Evolutionary conservation across 1,140 invertebrate genomes (phyloP), one percentile per base, ranked within the genome.

Genomic region (Cotesia glomerata): DNA sequence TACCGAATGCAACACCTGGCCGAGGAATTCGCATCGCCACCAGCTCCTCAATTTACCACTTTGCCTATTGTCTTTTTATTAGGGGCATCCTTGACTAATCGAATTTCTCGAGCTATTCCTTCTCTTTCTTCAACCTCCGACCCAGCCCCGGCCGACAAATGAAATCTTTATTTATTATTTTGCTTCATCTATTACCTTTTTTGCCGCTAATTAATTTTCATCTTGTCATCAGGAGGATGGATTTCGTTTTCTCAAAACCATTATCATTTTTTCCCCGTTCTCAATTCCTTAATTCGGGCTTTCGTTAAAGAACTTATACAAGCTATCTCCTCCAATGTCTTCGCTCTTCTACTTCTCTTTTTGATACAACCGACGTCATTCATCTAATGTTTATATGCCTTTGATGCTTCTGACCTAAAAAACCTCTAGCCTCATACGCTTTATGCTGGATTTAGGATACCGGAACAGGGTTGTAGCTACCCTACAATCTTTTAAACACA

Each of bases 1-100:
- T 86, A 84, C 75, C 79, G 39, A 72, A 56, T 32, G 49, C 34
- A 81, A 78, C 82, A 83, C 82, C 82, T 84, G 79, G 79, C 75
- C 71, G 36, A 68, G 26, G 35, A 58, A 69, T 69, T 52, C 49
- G 56, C 49, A 18, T 11, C 36, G 11, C 7, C 62, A 45, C 4
- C 34, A 45, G 62, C 39, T 45, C 14, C 8, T 16, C 68, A 26
- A 36, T 58, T 11, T 49, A 32, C 39, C n/a, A 49, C 13, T 45
- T 36, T 49, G 49, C 34, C 14, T 45, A 36, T 49, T 61, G 14
- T 61, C 13, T 49, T 49, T n/a, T 61, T 36, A 35, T 59, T 36
- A 59, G 39, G 32, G 26, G 39, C 7, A 45, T 7, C 39, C 39
- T 39, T 45, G 11, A 45, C 39, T 45, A 45, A 45, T 45, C 39